Evolutionary conservation across 2,113 vertebrate genomes (phyloP).

Genomic region (Chlorodrepanis virens): DNA sequence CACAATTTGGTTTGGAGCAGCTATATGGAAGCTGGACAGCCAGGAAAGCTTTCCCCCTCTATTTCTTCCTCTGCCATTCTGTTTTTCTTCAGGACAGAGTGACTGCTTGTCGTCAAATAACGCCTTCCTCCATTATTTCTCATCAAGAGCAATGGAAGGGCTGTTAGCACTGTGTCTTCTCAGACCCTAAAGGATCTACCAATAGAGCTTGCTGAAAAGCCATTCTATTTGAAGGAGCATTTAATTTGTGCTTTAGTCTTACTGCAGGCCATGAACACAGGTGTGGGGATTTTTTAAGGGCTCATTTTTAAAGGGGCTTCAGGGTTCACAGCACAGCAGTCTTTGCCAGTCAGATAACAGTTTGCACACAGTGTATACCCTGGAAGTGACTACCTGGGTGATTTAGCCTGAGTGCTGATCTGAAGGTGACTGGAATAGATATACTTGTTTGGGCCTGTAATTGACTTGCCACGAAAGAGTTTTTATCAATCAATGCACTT

Average conservation of each 20-base stretch:
- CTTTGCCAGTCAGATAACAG: neutral
- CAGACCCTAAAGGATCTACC: neutral
- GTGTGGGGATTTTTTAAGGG: neutral
- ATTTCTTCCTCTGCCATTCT: neutral
- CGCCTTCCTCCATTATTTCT: neutral
- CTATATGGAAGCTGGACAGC: neutral
- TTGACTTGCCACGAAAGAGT: neutral
- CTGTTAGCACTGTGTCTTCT: neutral
- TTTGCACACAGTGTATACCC: neutral
- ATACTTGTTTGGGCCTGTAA: neutral
- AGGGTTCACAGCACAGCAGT: neutral
- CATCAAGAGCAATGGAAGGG: neutral
- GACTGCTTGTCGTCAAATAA: neutral
- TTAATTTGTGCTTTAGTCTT: neutral
- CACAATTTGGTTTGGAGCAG: neutral
- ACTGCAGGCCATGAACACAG: rapidly evolving
- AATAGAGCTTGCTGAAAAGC: neutral
- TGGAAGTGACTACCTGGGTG: rapidly evolving
- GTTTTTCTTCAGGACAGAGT: neutral
- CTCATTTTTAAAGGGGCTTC: neutral
- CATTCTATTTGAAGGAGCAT: neutral
- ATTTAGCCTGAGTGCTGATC: neutral
- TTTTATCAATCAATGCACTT: neutral
- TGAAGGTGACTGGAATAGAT: neutral
- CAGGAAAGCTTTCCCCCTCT: neutral